Conservation (phyloP, 2,888 invertebrate species). For the Crioceris asparagi region DNA sequence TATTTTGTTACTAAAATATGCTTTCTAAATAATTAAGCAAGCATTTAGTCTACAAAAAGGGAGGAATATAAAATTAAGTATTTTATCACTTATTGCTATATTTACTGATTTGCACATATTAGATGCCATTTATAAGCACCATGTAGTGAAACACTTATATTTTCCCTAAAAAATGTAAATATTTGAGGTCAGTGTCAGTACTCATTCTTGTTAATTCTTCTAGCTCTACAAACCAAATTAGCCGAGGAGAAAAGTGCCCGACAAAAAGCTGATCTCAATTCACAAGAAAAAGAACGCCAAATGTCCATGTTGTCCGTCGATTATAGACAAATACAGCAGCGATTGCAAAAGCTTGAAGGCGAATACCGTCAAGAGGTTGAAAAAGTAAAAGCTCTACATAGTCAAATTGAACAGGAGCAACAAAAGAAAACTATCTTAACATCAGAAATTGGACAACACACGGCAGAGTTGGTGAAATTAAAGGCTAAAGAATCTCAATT, state of each 20-base stretch:
- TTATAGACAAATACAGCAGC: constrained; percentile 86
- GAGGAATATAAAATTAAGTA: no score
- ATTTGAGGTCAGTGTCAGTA: background rate
- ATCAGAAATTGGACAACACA: constrained; percentile 65
- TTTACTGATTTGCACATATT: no score
- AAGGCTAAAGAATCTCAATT: constrained; percentile 64
- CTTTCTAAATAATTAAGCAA: no score
- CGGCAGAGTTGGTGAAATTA: constrained; percentile 59
- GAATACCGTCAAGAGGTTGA: constrained; percentile 82
- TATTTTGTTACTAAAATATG: no score
- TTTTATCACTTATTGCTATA: no score
- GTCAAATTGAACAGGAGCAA: constrained; percentile 85
- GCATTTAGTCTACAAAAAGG: no score
- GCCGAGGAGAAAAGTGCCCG: constrained; percentile 83
- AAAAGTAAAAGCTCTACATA: constrained; percentile 71
- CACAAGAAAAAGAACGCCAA: constrained; percentile 88
- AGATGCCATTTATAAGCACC: no score
- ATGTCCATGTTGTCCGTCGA: constrained; percentile 92
- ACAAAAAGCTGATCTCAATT: constrained; percentile 75
- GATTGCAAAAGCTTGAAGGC: constrained; percentile 82
- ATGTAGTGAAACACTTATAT: background rate
- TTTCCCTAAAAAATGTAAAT: background rate
- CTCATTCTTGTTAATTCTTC: background rate
- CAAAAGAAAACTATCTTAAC: constrained; percentile 73
- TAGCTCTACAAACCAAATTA: constrained; percentile 81